phyloP scores from a whole-genome alignment of 2,888 invertebrate species.

The Lasioglossum vierecki region DNA sequence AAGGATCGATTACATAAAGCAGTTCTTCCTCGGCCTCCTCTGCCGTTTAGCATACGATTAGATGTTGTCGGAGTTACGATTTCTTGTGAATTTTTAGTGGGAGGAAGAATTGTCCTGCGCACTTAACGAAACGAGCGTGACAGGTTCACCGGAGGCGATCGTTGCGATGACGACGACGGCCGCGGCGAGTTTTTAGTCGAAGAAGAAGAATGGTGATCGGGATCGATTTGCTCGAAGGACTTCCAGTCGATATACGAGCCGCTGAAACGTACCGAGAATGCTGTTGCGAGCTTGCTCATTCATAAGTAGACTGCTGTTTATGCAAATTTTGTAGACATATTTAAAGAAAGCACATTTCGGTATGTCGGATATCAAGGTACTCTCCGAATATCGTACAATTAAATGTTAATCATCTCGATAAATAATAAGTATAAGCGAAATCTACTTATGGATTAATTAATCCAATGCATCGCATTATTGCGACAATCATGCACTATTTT shows the following conservation, averaged over 20 bases:
- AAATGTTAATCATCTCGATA: too few species aligned
- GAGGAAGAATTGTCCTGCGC: constrained; percentile 1
- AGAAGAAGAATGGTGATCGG: background rate
- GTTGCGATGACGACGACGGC: background rate
- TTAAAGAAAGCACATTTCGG: too few species aligned
- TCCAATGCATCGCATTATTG: too few species aligned
- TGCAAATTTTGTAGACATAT: too few species aligned
- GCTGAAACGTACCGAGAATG: background rate
- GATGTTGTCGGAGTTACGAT: background rate
- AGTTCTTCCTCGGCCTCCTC: constrained; percentile 55
- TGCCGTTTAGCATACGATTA: constrained; percentile 51
- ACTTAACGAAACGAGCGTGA: background rate
- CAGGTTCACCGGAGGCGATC: background rate
- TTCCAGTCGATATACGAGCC: background rate
- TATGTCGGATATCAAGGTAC: too few species aligned
- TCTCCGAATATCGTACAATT: too few species aligned
- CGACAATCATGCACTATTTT: too few species aligned
- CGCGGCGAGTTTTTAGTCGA: background rate
- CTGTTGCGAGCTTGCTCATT: background rate
- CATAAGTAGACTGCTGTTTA: too few species aligned
- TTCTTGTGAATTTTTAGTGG: constrained; percentile 7
- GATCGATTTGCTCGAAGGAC: background rate
- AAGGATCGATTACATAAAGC: constrained; percentile 66
- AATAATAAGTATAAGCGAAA: too few species aligned
- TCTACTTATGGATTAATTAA: too few species aligned